Percentiles rank a stretch among this genome's conserved stretches.
Conservation (phyloP, 2,888 invertebrate species). For the Melangyna quadrimaculata region DNA sequence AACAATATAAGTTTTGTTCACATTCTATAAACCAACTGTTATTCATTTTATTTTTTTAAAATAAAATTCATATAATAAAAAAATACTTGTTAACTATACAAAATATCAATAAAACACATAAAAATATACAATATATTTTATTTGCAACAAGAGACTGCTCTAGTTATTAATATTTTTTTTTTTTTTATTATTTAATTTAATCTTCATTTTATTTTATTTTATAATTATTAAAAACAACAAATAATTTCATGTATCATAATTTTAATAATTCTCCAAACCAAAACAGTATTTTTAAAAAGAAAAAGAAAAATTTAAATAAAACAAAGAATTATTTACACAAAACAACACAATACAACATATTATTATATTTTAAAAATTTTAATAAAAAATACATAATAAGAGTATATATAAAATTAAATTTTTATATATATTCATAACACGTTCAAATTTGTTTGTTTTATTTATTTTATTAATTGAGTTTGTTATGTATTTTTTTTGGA, state of each 20-base stretch:
- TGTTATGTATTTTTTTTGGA: background rate
- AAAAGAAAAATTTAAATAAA: constrained; percentile 28
- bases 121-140: constrained; percentile 49
- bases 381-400: constrained; percentile 41
- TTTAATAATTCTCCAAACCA: constrained; percentile 47
- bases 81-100: constrained; percentile 34
- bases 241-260: constrained; percentile 27
- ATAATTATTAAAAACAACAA: background rate
- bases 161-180: constrained; percentile 50
- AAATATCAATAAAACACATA: constrained; percentile 16
- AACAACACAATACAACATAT: constrained; percentile 45
- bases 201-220: background rate
- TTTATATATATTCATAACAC: constrained; percentile 38
- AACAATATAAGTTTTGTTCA: background rate
- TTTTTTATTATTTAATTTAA: constrained; percentile 21
- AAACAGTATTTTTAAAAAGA: constrained; percentile 62
- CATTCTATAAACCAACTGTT: background rate
- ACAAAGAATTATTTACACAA: constrained; percentile 61
- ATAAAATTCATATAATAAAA: background rate
- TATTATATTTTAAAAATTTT: constrained; percentile 54
- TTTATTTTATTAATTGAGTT: constrained; percentile 25
- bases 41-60: background rate
- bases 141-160: constrained; percentile 67
- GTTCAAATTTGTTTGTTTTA: constrained; percentile 48
- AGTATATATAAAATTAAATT: constrained; percentile 31